phyloP scores from a whole-genome alignment of 2,888 invertebrate species.

The Cloeon dipterum region DNA sequence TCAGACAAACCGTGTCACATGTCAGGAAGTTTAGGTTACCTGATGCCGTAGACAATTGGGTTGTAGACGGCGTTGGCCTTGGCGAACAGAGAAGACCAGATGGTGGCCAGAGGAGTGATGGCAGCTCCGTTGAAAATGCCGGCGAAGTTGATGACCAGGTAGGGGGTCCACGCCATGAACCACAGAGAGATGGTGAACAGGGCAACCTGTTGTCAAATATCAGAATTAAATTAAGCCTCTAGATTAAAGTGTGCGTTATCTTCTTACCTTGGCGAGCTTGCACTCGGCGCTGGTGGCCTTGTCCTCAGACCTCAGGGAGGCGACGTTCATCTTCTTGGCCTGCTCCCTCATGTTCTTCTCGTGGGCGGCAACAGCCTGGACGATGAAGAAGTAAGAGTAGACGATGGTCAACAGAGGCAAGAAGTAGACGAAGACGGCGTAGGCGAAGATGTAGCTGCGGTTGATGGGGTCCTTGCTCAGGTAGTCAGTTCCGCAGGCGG shows the following conservation, averaged over 20 bases:
- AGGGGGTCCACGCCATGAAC: slow-evolving; percentile 87
- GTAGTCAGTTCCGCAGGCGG: slow-evolving; percentile 79
- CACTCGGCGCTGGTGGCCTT: slow-evolving; percentile 62
- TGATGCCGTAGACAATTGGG: slow-evolving; percentile 77
- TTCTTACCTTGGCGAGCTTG: slow-evolving; percentile 54
- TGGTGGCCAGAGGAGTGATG: slow-evolving; percentile 57
- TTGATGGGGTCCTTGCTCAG: slow-evolving; percentile 50
- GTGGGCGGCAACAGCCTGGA: slow-evolving; percentile 61
- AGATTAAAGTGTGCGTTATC: too few species aligned
- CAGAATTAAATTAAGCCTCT: slow-evolving; percentile 2
- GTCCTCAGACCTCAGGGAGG: slow-evolving; percentile 59
- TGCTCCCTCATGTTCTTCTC: slow-evolving; percentile 73
- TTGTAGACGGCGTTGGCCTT: slow-evolving; percentile 82
- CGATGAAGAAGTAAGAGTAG: slow-evolving; percentile 73
- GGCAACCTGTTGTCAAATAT: slow-evolving; percentile 33
- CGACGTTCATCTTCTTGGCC: slow-evolving; percentile 85
- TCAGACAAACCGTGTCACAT: too few species aligned
- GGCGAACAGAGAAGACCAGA: slow-evolving; percentile 78
- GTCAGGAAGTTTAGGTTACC: background rate
- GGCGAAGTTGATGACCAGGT: slow-evolving; percentile 56
- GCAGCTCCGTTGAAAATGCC: slow-evolving; percentile 53
- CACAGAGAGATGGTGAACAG: slow-evolving; percentile 73
- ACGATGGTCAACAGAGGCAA: slow-evolving; percentile 54
- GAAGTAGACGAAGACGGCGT: slow-evolving; percentile 58
- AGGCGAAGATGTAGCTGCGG: slow-evolving; percentile 55